A percentile compares a stretch with the other conserved stretches of the same genome.
These are phyloP conservation scores for Uromys caudimaculatus DNA, from an alignment of 2,797 vertebrate genomes.

Conservation along the genomic window DNA sequence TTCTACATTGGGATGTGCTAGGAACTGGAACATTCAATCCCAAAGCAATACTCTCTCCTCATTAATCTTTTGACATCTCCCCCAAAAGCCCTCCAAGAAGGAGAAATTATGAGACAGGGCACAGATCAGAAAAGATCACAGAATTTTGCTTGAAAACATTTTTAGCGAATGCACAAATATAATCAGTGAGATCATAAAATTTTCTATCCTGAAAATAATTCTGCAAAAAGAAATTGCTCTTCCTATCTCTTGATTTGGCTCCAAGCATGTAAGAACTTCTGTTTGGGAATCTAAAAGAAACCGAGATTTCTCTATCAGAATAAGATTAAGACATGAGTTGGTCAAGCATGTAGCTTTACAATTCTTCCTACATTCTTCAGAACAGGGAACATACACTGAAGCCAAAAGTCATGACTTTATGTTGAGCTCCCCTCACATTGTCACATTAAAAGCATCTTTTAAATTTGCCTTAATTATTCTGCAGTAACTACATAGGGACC, in stretches of 20 bases:
- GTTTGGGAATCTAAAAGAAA: slow-evolving; percentile 27
- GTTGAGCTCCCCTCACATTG: no score
- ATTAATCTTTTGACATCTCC: not conserved
- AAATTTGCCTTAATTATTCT: not conserved
- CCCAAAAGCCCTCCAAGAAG: not conserved
- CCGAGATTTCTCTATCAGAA: not conserved
- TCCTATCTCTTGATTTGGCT: not conserved
- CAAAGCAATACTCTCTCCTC: not conserved
- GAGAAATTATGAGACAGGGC: not conserved
- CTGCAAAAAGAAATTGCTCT: slow-evolving; percentile 37
- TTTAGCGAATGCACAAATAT: slow-evolving; percentile 38
- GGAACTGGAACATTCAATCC: slow-evolving; percentile 30
- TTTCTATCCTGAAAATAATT: slow-evolving; percentile 47
- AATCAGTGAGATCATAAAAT: slow-evolving; percentile 25
- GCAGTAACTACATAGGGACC: not conserved
- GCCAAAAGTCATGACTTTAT: not conserved
- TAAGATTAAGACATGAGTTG: not conserved
- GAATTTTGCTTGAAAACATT: slow-evolving; percentile 32
- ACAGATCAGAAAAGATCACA: slow-evolving; percentile 5
- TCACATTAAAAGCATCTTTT: not conserved
- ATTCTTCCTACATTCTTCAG: not conserved
- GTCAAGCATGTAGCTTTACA: not conserved
- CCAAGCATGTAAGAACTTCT: not conserved
- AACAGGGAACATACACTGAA: not conserved
- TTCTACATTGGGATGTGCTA: not conserved